phyloP scores from a whole-genome alignment of 2,888 invertebrate species.

The Watsonalla cultraria region DNA sequence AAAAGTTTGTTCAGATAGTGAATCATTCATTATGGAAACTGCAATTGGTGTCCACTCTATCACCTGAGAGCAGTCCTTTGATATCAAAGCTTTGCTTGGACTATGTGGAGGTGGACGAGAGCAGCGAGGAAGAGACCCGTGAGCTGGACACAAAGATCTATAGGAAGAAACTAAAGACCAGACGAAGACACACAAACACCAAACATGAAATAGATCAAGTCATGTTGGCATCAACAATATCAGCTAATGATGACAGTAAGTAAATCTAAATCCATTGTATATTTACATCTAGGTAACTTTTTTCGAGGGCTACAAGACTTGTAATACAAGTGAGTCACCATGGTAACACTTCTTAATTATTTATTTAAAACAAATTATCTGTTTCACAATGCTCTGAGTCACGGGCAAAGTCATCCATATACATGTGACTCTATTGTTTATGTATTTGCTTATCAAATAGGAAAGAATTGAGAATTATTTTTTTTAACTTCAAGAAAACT shows the following conservation, averaged over 20 bases:
- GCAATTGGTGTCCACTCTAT: constrained; percentile 81
- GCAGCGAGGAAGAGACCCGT: constrained; percentile 68
- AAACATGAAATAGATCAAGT: constrained; percentile 56
- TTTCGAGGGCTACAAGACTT: too few species aligned
- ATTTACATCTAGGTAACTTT: too few species aligned
- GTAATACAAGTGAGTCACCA: neutral
- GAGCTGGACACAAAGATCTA: constrained; percentile 48
- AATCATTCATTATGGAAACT: constrained; percentile 86
- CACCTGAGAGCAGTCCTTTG: constrained; percentile 66
- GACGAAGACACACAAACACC: constrained; percentile 50
- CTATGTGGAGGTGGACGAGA: constrained; percentile 66
- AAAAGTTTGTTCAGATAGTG: constrained; percentile 68
- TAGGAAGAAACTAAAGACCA: constrained; percentile 60
- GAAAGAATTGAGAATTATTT: too few species aligned
- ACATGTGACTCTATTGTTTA: too few species aligned
- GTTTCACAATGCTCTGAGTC: too few species aligned
- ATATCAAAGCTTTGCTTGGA: constrained; percentile 63
- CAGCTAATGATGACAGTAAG: constrained; percentile 58
- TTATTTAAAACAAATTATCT: too few species aligned
- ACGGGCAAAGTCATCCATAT: too few species aligned
- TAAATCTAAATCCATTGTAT: neutral
- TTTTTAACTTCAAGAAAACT: too few species aligned
- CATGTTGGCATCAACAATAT: constrained; percentile 61
- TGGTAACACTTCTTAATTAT: neutral
- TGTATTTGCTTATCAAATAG: too few species aligned